phyloP scores from a whole-genome alignment of 2,888 invertebrate genomes.

The Acanthoscelides obtectus region DNA sequence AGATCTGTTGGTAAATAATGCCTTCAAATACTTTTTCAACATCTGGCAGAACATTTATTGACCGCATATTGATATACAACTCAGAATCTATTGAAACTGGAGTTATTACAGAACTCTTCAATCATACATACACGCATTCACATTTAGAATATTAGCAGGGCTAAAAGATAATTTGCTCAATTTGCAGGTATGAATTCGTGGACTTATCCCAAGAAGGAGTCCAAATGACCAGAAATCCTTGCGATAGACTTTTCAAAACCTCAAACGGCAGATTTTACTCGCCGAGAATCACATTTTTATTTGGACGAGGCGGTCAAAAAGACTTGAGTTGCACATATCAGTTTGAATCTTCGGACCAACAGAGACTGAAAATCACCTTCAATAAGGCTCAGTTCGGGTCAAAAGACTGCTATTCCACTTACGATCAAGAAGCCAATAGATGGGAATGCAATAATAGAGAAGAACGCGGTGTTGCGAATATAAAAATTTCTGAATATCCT shows the following conservation, averaged over 20 bases:
- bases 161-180: too few relatives aligned
- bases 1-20: too few relatives aligned
- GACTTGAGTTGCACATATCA: conserved; percentile 71
- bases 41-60: too few relatives aligned
- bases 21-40: too few relatives aligned
- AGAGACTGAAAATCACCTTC: conserved; percentile 66
- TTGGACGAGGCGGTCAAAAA: conserved; percentile 73
- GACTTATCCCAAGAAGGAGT: conserved; percentile 66
- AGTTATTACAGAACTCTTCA: too few relatives aligned
- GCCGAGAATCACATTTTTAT: conserved; percentile 76
- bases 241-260: conserved; percentile 56
- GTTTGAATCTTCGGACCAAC: conserved; percentile 67
- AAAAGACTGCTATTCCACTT: conserved; percentile 61
- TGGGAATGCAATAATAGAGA: conserved; percentile 57
- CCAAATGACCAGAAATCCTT: conserved; percentile 59
- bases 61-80: too few relatives aligned
- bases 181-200: conserved; percentile 68
- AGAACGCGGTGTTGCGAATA: conserved; percentile 35
- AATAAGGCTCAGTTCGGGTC: conserved; percentile 66
- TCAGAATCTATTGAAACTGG: too few relatives aligned
- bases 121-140: too few relatives aligned
- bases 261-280: conserved; percentile 60
- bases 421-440: conserved; percentile 62
- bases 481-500: conserved; percentile 61
- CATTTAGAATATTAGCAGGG: too few relatives aligned